A percentile compares a stretch with the other conserved stretches of the same genome.
Conservation (phyloP, 2,797 vertebrate genomes). For the Apodemus agrarius region DNA sequence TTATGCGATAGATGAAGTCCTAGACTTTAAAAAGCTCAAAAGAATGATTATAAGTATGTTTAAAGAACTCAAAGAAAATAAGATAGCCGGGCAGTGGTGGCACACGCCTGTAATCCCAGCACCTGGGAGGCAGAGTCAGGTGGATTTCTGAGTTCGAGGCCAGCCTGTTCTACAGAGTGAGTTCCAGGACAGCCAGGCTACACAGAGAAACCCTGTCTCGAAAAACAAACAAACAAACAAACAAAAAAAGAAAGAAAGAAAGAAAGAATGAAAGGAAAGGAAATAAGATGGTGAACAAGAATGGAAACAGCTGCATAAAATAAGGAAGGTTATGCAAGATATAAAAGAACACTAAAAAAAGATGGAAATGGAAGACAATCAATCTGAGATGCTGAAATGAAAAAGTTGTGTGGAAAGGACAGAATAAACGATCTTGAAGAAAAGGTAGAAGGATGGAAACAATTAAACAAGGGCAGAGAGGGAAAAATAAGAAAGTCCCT, state of each 20-base stretch:
- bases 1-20: background rate
- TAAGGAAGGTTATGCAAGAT: background rate
- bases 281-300: background rate
- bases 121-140: too few relatives aligned
- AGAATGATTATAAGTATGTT: background rate
- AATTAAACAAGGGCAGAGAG: background rate
- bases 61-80: background rate
- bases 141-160: too few relatives aligned
- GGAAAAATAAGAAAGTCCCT: background rate
- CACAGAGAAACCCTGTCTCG: too few relatives aligned
- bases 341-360: background rate
- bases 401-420: background rate
- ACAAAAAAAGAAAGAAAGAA: too few relatives aligned
- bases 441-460: background rate
- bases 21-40: background rate
- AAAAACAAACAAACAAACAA: too few relatives aligned
- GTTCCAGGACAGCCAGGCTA: too few relatives aligned
- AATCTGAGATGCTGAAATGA: background rate
- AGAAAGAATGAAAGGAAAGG: too few relatives aligned
- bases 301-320: background rate
- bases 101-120: too few relatives aligned
- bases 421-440: background rate
- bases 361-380: background rate
- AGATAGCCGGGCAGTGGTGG: too few relatives aligned
- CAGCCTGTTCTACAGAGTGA: too few relatives aligned